Base-by-base conservation (phyloP, 2,113 vertebrate species). In the Sitta europaea region DNA sequence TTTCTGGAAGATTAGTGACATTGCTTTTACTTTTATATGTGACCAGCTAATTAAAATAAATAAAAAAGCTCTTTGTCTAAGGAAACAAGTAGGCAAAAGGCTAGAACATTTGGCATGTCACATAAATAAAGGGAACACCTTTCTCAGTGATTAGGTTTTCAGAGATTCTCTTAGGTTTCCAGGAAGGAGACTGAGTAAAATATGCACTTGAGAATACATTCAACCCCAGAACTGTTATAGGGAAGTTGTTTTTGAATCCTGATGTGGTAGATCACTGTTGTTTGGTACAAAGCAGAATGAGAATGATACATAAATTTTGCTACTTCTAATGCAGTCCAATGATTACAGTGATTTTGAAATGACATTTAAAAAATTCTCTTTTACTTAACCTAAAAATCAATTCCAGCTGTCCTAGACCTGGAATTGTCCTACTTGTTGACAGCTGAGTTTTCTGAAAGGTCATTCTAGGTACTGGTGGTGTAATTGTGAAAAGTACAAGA, bases 281-380 rank as follows among this genome's bases (percentile, higher is more conserved):
- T 47, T 74, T 82, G 17, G 13, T 78, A 8, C 48, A 51, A 48
- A 76, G 51, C 65, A 48, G 25, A 75, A 77, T 84, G 67, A 88
- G 80, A 94, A 94, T 58, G 36, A 13, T 50, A 7, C 61, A 71
- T 54, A 73, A 61, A 96, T 50, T 86, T 79, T 78, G 61, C 59
- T 95, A 66, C 82, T 90, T 86, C 47, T 97, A 42, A 92, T 86
- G 38, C 68, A 98, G 98, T 97, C 96, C 43, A 97, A 98, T 94
- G 97, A 98, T 77, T 96, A 93, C 84, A 98, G 97, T 80, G 97
- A 96, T 63, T 90, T 93, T 62, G 94, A 98, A 97, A 97, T 98
- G 57, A 25, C 24, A 53, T 53, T 5, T 14, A 40, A 38, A 31
- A 54, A 10, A 13, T 59, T 81, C 11, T 36, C 22, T 66, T 81